Evolutionary conservation across 2,797 vertebrate species (phyloP).

Genomic region (Tragelaphus eurycerus): DNA sequence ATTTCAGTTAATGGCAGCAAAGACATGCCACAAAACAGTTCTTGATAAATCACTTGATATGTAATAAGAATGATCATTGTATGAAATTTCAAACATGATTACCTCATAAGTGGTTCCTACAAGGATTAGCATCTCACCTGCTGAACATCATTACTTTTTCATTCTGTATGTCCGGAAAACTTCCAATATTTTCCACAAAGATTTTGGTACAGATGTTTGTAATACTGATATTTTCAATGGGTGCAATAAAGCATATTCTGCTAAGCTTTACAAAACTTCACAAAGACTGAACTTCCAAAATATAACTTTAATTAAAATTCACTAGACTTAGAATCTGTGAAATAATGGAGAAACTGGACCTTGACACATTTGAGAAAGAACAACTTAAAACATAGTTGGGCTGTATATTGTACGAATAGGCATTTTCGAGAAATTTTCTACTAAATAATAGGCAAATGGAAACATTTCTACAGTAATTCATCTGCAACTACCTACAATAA

Average conservation of each 20-base stretch:
- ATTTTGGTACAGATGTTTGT: not conserved
- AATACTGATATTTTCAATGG: not conserved
- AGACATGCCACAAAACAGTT: not conserved
- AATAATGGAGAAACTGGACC: not conserved
- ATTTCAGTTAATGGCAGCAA: not conserved
- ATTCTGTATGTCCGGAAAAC: not conserved
- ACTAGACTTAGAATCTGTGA: not conserved
- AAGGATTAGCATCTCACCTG: not conserved
- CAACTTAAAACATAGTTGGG: not conserved
- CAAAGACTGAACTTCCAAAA: not conserved
- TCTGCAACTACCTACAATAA: constrained; percentile 24
- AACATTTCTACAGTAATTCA: constrained; percentile 7
- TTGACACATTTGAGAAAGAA: not conserved
- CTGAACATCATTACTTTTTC: not conserved
- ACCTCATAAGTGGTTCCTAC: not conserved
- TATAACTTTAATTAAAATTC: not conserved
- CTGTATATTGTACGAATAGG: not conserved
- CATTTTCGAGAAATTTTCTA: not conserved
- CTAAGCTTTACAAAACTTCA: not conserved
- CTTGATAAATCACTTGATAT: not conserved
- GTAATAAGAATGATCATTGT: not conserved
- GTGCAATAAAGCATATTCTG: not conserved
- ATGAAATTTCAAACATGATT: not conserved
- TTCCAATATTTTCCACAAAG: not conserved
- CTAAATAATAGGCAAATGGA: not conserved